Percentiles rank a stretch among this genome's conserved stretches.
These are phyloP conservation scores for Acronicta psi DNA, from an alignment of 2,888 invertebrate genomes.

Conservation along the genomic window DNA sequence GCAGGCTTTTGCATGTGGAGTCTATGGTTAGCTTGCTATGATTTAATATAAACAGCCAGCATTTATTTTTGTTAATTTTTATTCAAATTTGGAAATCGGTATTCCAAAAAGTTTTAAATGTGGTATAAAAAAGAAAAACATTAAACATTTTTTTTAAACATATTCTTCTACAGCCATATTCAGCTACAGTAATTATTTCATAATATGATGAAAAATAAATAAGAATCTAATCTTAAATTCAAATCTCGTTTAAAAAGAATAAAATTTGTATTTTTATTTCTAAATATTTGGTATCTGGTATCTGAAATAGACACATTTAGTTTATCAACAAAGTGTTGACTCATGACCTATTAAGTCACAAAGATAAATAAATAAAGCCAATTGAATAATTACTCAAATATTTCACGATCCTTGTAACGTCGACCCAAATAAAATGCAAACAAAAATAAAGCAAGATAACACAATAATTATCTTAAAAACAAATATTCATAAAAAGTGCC, in stretches of 20 bases:
- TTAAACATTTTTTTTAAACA: too few relatives aligned
- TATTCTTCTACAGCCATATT: too few relatives aligned
- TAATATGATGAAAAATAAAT: too few relatives aligned
- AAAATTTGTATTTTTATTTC: background rate
- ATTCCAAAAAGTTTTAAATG: too few relatives aligned
- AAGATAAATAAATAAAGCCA: slow-evolving; percentile 47
- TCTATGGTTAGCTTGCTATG: background rate
- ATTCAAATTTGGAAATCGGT: background rate
- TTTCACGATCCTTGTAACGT: slow-evolving; percentile 67
- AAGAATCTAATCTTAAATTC: slow-evolving; percentile 1
- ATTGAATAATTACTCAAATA: slow-evolving; percentile 41
- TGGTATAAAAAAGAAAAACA: too few relatives aligned
- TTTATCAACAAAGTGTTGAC: slow-evolving; percentile 40
- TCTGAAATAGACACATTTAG: slow-evolving; percentile 13
- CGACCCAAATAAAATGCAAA: slow-evolving; percentile 78
- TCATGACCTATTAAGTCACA: slow-evolving; percentile 49
- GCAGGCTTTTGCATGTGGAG: background rate
- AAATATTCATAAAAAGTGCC: slow-evolving; percentile 84
- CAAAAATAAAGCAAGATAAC: slow-evolving; percentile 67
- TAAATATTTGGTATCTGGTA: slow-evolving; percentile 2
- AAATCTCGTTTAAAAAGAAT: background rate
- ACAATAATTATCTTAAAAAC: slow-evolving; percentile 64
- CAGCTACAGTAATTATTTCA: too few relatives aligned
- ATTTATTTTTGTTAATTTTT: background rate
- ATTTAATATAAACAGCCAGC: background rate